A percentile compares a stretch with the other conserved stretches of the same genome.
phyloP scores from a whole-genome alignment of 2,113 vertebrate species.

The Galbula dea region DNA sequence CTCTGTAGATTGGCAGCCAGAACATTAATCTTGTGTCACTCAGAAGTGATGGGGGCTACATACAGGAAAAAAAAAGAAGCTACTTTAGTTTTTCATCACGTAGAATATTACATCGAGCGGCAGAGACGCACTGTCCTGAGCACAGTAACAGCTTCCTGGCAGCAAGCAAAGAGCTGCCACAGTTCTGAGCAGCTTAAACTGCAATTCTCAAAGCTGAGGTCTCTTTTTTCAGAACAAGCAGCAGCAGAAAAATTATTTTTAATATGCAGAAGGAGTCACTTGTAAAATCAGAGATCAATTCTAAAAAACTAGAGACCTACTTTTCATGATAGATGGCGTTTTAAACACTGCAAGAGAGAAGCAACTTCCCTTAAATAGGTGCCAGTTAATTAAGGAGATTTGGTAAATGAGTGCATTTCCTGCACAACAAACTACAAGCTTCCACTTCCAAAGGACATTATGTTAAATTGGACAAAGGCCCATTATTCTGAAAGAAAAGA shows the following conservation, averaged over 20 bases:
- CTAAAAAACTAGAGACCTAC: not conserved
- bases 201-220: not conserved
- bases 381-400: slow-evolving; percentile 42
- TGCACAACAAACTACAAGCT: not conserved
- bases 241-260: not conserved
- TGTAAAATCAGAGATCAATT: not conserved
- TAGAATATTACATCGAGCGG: not conserved
- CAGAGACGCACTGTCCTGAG: slow-evolving; percentile 27
- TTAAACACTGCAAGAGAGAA: not conserved
- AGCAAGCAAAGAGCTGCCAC: slow-evolving; percentile 2
- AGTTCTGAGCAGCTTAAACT: not conserved
- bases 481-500: slow-evolving; percentile 24
- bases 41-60: not conserved
- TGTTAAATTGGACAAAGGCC: slow-evolving; percentile 19
- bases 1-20: not conserved
- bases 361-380: slow-evolving; percentile 5
- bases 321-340: not conserved
- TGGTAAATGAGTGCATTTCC: slow-evolving; percentile 31
- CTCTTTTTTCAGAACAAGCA: not conserved
- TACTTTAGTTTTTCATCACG: slow-evolving; percentile 58
- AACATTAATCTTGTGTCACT: slow-evolving; percentile 25
- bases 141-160: slow-evolving; percentile 26
- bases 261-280: not conserved
- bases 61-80: not conserved
- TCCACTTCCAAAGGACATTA: slow-evolving; percentile 30